A percentile compares a stretch with the other conserved stretches of the same genome.
phyloP scores from a whole-genome alignment of 1,140 invertebrate genomes.

The Achroia grisella region DNA sequence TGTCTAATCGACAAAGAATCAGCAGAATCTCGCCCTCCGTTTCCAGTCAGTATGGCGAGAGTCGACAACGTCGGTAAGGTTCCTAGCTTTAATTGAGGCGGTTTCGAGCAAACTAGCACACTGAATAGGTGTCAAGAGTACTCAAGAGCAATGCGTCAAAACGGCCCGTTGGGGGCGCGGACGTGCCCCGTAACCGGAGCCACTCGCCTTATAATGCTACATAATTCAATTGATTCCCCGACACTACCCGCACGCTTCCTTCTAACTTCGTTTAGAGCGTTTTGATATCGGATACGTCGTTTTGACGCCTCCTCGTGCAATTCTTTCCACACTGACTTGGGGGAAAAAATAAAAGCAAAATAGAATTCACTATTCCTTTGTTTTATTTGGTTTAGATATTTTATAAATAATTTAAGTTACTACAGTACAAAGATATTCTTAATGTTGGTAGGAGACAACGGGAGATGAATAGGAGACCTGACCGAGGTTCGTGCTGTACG shows the following conservation, averaged over 20 bases:
- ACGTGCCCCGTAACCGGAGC: constrained; percentile 62
- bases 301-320: constrained; percentile 54
- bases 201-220: constrained; percentile 65
- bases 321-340: constrained; percentile 33
- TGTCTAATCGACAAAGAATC: constrained; percentile 7
- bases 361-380: constrained; percentile 18
- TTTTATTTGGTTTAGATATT: constrained; percentile 22
- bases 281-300: constrained; percentile 69
- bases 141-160: constrained; percentile 61
- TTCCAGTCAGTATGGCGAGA: constrained; percentile 1
- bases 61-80: constrained; percentile 5
- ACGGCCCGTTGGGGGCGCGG: constrained; percentile 36
- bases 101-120: constrained; percentile 38
- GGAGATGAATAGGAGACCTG: constrained; percentile 46
- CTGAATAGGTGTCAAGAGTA: constrained; percentile 63
- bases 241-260: constrained; percentile 65
- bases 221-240: constrained; percentile 71
- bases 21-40: constrained; percentile 14
- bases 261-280: constrained; percentile 66
- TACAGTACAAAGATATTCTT: constrained; percentile 17
- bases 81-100: constrained; percentile 20
- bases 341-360: constrained; percentile 33
- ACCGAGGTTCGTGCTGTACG: constrained; percentile 19
- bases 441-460: constrained; percentile 46
- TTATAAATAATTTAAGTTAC: constrained; percentile 32